Conservation (phyloP, 1,140 invertebrate genomes). For the Nomia melanderi region DNA sequence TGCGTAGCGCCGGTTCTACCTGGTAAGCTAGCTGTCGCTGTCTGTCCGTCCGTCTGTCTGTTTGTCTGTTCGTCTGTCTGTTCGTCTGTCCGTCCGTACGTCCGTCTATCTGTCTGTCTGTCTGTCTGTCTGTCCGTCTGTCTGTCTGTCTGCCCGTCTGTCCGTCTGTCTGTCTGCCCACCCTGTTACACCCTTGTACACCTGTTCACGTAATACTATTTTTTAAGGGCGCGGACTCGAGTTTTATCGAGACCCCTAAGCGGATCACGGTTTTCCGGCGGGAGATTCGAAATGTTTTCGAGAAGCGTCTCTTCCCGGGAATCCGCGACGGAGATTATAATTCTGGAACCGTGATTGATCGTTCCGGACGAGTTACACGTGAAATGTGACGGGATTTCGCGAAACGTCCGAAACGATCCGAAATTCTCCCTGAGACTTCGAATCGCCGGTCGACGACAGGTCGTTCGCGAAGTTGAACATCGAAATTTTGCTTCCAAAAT, state of each 20-base stretch:
- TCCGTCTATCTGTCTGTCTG: conserved; percentile 63
- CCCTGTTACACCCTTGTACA: conserved; percentile 45
- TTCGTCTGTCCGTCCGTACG: conserved; percentile 61
- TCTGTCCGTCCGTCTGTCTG: conserved; percentile 73
- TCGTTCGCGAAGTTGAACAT: no score
- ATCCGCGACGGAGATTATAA: no score
- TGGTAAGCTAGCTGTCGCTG: conserved; percentile 77
- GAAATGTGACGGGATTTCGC: no score
- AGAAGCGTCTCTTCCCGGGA: not conserved
- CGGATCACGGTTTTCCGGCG: no score
- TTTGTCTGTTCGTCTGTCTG: conserved; percentile 63
- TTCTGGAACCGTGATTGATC: no score
- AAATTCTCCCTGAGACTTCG: no score
- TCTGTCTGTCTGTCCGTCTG: conserved; percentile 59
- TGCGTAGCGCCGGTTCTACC: conserved; percentile 69
- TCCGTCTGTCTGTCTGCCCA: conserved; percentile 10
- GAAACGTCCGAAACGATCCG: no score
- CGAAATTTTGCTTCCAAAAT: no score
- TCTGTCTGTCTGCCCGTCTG: conserved; percentile 30
- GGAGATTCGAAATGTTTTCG: no score
- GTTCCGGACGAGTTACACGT: no score
- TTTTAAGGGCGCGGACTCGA: conserved; percentile 54
- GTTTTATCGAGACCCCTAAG: not conserved
- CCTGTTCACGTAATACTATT: conserved; percentile 47
- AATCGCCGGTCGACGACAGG: no score